These are phyloP conservation scores for Actenoides lindsayi DNA, from an alignment of 2,113 vertebrate genomes.

Conservation along the genomic window DNA sequence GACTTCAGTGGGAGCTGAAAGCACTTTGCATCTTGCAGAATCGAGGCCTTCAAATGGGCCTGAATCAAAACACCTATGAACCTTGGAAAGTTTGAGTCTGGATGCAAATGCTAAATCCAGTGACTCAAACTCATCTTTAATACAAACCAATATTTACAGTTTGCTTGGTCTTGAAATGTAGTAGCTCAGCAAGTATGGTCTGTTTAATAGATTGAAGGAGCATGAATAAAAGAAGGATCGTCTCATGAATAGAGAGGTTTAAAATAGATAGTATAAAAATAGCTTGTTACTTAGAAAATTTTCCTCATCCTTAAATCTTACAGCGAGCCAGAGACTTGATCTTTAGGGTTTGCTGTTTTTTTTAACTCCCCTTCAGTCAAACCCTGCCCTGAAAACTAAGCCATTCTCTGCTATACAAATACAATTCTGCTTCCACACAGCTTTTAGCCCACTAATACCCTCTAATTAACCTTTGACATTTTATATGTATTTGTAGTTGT, in stretches of 20 bases:
- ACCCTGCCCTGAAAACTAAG: neutral
- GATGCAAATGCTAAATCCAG: neutral
- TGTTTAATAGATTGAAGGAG: constrained; percentile 21
- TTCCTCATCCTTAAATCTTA: constrained; percentile 40
- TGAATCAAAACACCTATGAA: neutral
- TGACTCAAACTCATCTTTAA: neutral
- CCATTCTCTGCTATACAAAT: neutral
- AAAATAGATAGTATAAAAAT: constrained; percentile 67
- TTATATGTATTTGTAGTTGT: neutral
- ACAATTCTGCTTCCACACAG: neutral
- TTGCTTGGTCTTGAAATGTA: neutral
- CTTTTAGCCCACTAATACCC: constrained; percentile 4
- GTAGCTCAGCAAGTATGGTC: constrained; percentile 6
- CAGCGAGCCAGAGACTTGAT: constrained; percentile 14
- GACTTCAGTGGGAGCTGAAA: neutral
- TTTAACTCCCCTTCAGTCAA: constrained; percentile 4
- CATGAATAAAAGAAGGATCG: constrained; percentile 48
- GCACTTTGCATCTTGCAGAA: neutral
- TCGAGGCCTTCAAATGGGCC: neutral
- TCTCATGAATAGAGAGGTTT: constrained; percentile 41
- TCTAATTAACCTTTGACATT: neutral
- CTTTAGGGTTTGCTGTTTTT: neutral
- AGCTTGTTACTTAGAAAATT: constrained; percentile 62
- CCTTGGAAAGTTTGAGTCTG: neutral
- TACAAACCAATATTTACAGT: constrained; percentile 32